Evolutionary conservation across 2,797 vertebrate species (phyloP), one percentile per base, ranked within the genome.

Genomic region (Podarcis siculus): DNA sequence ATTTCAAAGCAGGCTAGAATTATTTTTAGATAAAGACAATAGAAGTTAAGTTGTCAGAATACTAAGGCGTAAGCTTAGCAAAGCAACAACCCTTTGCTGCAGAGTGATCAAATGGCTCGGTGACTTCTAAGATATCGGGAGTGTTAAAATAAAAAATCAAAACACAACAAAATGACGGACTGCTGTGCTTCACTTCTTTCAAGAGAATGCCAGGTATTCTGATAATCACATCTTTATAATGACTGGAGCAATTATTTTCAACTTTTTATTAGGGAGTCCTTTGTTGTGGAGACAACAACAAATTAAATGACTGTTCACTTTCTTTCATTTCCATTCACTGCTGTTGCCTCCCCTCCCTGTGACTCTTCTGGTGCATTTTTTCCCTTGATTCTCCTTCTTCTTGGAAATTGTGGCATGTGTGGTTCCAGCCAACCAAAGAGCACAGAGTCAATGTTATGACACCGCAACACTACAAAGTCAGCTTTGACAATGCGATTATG

Each of bases 21-120:
- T 96, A 95, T 93, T 95, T 96, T 95, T 91, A 87, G 89, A 88
- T 79, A 92, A 67, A 94, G 90, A 94, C 89, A 96, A 96, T 94
- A 94, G 89, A 83, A 92, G 88, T 92, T 90, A 93, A 90, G 55
- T 90, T 92, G 32, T 82, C 55, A 77, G 89, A 90, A 1, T 87
- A 77, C 87, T 71, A 92, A 87, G 87, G 84, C 72, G 58, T 67
- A 49, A 66, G 42, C 79, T 66, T 30, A 87, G 30, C 0, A 3
- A 93, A 89, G 71, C 42, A 86, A 89, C 78, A 67, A 83, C 77
- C 35, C 91, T 76, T 81, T 67, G 55, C 39, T 85, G 78, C 19
- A 55, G 71, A 49, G 69, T 76, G 64, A 58, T 69, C 78, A 55
- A 86, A 77, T 55, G 19, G 17, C 58, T 17, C 80, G 79, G 39